Evolutionary conservation across 2,113 vertebrate species (phyloP).

Genomic region (Pangasianodon hypophthalmus): DNA sequence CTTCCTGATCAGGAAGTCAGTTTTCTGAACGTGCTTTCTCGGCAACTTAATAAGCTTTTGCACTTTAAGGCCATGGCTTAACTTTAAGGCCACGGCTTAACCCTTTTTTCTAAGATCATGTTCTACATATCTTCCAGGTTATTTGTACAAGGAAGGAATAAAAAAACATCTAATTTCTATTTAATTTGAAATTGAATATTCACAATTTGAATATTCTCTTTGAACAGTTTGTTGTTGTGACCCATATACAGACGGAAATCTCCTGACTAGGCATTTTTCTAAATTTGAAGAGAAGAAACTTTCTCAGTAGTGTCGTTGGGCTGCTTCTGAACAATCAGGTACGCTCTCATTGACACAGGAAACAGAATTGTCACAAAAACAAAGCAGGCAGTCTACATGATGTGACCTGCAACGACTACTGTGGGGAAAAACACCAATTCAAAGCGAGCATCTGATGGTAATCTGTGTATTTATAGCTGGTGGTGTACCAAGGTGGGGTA

Average conservation of each 20-base stretch:
- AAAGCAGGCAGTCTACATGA: background rate
- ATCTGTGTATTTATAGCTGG: background rate
- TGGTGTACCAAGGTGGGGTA: background rate
- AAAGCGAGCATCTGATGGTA: background rate
- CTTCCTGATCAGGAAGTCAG: too few species aligned
- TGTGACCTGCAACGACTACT: background rate
- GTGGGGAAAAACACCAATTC: constrained; percentile 1
- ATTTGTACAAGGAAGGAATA: background rate
- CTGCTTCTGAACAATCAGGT: background rate
- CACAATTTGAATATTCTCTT: background rate
- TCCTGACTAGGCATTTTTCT: background rate
- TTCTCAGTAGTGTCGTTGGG: background rate
- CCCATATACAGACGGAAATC: background rate
- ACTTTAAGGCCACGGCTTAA: background rate
- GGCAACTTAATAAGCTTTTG: background rate
- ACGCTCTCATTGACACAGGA: background rate
- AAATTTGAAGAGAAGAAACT: background rate
- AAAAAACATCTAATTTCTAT: background rate
- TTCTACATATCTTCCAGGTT: background rate
- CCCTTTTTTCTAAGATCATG: too few species aligned
- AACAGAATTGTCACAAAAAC: background rate
- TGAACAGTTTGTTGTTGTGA: background rate
- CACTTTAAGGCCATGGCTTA: background rate
- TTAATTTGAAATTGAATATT: background rate
- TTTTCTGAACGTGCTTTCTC: too few species aligned